Base-by-base conservation (phyloP, 2,113 vertebrate species). In the Pterocles burchelli region DNA sequence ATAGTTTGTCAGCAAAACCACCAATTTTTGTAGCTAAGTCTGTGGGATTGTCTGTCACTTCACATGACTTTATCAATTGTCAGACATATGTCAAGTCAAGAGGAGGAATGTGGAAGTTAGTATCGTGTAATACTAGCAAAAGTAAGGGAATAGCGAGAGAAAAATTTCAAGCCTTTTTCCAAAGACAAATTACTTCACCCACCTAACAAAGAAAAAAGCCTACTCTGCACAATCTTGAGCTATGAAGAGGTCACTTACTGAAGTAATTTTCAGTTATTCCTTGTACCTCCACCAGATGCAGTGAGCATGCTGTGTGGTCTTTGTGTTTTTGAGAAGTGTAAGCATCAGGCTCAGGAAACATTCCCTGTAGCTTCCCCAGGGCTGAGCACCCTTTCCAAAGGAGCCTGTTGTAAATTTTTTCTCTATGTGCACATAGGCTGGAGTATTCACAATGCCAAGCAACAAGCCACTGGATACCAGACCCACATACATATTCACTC, bases 401-500 rank as follows among this genome's bases (percentile, higher is more conserved):
- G 11, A 73, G 17, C 14, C 19, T 13, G 3, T 70, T 6, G 0
- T 57, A 73, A 13, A 54, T 89, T 87, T 79, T 13, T 20, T 82
- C 36, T 41, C 54, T 58, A 6, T 0, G 0, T 2, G 2, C 15
- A 21, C 16, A 18, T 18, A 59, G 48, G 20, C 80, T 41, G 45
- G 9, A 13, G 9, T 6, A 8, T n/a, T 81, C 82, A 10, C 21
- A 19, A 15, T 24, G 25, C 22, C 6, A 24, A 9, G 26, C 34
- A 36, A 11, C 51, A 25, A 54, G 46, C 31, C 26, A 13, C 6
- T 31, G 54, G 10, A 17, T 24, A 49, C 6, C 28, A 57, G 45
- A 14, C 28, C 31, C 28, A 19, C 3, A 6, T 10, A 2, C 1
- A 0, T n/a, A 8, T 67, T 65, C 18, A 15, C 3, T 76, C 18